phyloP scores from a whole-genome alignment of 2,113 vertebrate species.

The Leuciscus idus region DNA sequence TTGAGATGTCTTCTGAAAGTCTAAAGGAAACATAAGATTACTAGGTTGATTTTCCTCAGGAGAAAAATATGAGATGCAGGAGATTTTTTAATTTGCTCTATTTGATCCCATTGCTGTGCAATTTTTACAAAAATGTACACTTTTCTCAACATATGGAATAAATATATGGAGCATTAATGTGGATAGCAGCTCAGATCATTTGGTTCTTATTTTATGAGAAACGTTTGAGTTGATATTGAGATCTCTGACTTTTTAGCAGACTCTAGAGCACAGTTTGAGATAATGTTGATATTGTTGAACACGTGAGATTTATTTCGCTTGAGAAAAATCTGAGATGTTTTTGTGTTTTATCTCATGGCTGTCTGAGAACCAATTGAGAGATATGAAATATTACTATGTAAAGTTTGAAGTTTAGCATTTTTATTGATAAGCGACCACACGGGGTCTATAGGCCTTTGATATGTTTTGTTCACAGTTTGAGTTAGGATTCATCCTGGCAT shows the following conservation, averaged over 20 bases:
- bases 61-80: not conserved
- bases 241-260: too few relatives aligned
- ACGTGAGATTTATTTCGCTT: too few relatives aligned
- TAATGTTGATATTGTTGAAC: too few relatives aligned
- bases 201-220: too few relatives aligned
- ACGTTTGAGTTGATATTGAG: too few relatives aligned
- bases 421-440: not conserved
- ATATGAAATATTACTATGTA: not conserved
- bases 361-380: not conserved
- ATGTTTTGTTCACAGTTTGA: not conserved
- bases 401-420: not conserved
- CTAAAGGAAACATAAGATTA: not conserved
- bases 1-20: not conserved
- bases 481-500: not conserved
- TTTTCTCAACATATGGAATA: not conserved
- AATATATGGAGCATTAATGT: too few relatives aligned
- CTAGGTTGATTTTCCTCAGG: not conserved
- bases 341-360: not conserved
- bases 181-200: too few relatives aligned
- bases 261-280: too few relatives aligned
- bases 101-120: not conserved
- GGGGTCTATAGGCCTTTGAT: not conserved
- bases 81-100: too few relatives aligned
- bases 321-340: too few relatives aligned
- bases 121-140: too few relatives aligned